Evolutionary conservation across 2,113 vertebrate species (phyloP), one percentile per base, ranked within the genome.

Genomic region (Muntiacus reevesi): DNA sequence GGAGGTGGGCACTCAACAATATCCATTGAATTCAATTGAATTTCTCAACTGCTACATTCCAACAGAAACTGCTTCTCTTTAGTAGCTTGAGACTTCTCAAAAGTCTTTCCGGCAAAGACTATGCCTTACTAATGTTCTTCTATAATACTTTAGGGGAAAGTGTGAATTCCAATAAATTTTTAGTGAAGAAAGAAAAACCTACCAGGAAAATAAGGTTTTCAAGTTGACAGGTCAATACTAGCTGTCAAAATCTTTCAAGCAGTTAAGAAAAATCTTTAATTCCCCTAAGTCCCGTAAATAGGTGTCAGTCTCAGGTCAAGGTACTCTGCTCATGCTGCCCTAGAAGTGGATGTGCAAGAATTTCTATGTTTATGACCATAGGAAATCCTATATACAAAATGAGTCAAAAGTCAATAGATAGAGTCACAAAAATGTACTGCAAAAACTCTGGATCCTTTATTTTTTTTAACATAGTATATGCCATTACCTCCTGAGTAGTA

Each of bases 161-260:
- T 6, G 78, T 27, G 27, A 93, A 43, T 93, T 87, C 50, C 87
- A 94, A 91, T 57, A 82, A 60, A 87, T 94, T 55, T 96, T 36
- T 89, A 86, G 40, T 62, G 9, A 91, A 94, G 30, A 96, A 90
- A 92, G 33, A 93, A 95, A 60, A 89, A 6, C 23, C 21, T 85
- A 78, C 17, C 12, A 83, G 50, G 71, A 86, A 92, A 87, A 83
- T 30, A 94, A 86, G 33, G 9, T 25, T 91, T 57, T 89, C 17
- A 91, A 97, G 86, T 40, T 55, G 19, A 71, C 47, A 78, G 4
- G 28, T 81, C 36, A 85, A 16, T 86, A 83, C 28, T 82, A 64
- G 33, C 28, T 79, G 21, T 82, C 78, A 97, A 96, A 98, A 93
- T 89, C 45, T 17, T 85, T 57, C 40, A 91, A 82, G 28, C 79